Evolutionary conservation across 2,888 invertebrate genomes (phyloP).

Genomic region (Agrochola lychnidis): DNA sequence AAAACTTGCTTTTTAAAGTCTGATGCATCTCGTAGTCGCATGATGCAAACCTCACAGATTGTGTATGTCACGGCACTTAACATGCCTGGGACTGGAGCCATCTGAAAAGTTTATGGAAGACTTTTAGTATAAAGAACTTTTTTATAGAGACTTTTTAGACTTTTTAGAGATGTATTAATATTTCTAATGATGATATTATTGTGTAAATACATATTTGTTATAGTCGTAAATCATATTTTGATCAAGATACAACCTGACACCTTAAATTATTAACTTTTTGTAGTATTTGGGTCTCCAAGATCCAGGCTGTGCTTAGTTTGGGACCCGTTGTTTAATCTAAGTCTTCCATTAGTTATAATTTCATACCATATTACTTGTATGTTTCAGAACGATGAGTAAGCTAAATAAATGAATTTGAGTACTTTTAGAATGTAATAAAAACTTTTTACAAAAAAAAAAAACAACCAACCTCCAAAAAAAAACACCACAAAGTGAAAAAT

Average conservation of each 20-base stretch:
- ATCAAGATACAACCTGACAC: too few species aligned
- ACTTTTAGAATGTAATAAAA: not conserved
- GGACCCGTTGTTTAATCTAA: too few species aligned
- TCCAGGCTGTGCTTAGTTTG: not conserved
- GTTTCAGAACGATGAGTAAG: not conserved
- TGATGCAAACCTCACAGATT: conserved; percentile 78
- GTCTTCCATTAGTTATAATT: not conserved
- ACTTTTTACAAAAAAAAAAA: too few species aligned
- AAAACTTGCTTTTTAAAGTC: conserved; percentile 79
- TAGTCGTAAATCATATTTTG: too few species aligned
- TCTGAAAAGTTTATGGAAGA: conserved; percentile 41
- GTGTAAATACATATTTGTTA: too few species aligned
- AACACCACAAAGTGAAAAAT: too few species aligned
- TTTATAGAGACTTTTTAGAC: too few species aligned
- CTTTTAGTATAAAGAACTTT: not conserved
- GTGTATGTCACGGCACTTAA: conserved; percentile 74
- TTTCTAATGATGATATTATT: too few species aligned
- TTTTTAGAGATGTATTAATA: too few species aligned
- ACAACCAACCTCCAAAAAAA: too few species aligned
- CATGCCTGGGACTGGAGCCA: conserved; percentile 71
- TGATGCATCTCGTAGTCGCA: conserved; percentile 74
- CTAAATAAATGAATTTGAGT: not conserved
- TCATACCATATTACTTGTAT: not conserved
- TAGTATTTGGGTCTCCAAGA: not conserved
- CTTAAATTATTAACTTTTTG: not conserved